Base-by-base conservation (phyloP, 2,888 invertebrate species). In the Dasysyrphus tricinctus region DNA sequence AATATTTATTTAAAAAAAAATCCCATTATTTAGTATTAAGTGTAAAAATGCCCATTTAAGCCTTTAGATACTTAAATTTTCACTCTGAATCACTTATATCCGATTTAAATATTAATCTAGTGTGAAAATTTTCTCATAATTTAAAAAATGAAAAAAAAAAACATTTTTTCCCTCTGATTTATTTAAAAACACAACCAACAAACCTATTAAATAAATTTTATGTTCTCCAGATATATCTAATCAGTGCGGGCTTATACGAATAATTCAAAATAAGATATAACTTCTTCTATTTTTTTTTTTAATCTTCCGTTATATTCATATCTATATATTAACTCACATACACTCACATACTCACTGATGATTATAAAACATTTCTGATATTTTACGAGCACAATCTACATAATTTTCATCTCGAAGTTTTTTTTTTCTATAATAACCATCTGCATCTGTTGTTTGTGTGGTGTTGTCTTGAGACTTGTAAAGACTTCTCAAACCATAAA, bases 361-460 rank as follows among this genome's bases (percentile, higher is more conserved):
- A 9, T 24, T 24, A 57, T 51, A 69, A 29, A 54, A 69, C n/a
- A 54, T 29, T 69, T 69, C 49, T 69, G 54, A 54, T 69, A 69
- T 54, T 69, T 69, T 69, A 69, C 69, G 69, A 69, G n/a, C 69
- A 69, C 39, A 54, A 69, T 69, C 54, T 69, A 69, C 69, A 69
- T 69, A 69, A 69, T 69, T 69, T 69, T 69, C 54, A 7, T 69
- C 39, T 29, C 24, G 2, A 32, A n/a, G 7, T 19, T 59, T 44
- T 16, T 11, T 54, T 29, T 24, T 34, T 16, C 42, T 44, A 47
- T 47, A 65, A 65, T n/a, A 44, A 44, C 16, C 34, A 47, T 34
- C 16, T 65, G 8, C 37, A 12, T 24, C 29, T 44, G n/a, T 12
- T 32, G n/a, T 19, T n/a, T 24, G 39, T 65, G 19, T 65, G 16